phyloP scores from a whole-genome alignment of 2,888 invertebrate genomes.

The Drosophila melanosoma region DNA sequence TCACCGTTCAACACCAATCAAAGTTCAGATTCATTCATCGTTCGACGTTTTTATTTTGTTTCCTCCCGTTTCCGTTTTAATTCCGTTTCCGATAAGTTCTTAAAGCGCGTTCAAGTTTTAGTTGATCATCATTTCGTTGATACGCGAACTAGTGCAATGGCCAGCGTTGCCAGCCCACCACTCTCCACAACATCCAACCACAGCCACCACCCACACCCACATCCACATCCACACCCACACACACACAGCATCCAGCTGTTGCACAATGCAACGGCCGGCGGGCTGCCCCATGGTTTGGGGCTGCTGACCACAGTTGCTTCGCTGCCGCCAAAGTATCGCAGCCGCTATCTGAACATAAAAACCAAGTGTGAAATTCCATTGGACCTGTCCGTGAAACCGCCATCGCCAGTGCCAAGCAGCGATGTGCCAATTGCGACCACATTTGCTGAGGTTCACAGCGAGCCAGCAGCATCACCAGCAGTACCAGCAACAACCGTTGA shows the following conservation, averaged over 20 bases:
- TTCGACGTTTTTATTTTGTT: conserved; percentile 21
- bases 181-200: conserved; percentile 38
- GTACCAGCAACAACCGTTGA: not conserved
- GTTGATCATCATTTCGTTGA: conserved; percentile 62
- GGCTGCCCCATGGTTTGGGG: conserved; percentile 82
- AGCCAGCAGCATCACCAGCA: conserved; percentile 31
- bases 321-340: conserved; percentile 84
- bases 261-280: conserved; percentile 67
- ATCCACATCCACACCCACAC: conserved; percentile 41
- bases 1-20: conserved; percentile 16
- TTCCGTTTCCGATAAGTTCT: conserved; percentile 38
- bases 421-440: conserved; percentile 79
- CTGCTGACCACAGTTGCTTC: conserved; percentile 85
- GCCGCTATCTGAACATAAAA: conserved; percentile 84
- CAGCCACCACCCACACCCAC: conserved; percentile 42
- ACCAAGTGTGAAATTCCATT: conserved; percentile 86
- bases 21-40: conserved; percentile 6
- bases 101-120: conserved; percentile 67
- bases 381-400: conserved; percentile 90
- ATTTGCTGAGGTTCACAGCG: conserved; percentile 78
- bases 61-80: conserved; percentile 46
- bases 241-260: conserved; percentile 78
- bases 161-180: conserved; percentile 58
- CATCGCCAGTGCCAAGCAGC: conserved; percentile 59
- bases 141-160: conserved; percentile 55